These are phyloP conservation scores for Sepiola atlantica DNA, from an alignment of 2,888 invertebrate genomes.

Conservation along the genomic window DNA sequence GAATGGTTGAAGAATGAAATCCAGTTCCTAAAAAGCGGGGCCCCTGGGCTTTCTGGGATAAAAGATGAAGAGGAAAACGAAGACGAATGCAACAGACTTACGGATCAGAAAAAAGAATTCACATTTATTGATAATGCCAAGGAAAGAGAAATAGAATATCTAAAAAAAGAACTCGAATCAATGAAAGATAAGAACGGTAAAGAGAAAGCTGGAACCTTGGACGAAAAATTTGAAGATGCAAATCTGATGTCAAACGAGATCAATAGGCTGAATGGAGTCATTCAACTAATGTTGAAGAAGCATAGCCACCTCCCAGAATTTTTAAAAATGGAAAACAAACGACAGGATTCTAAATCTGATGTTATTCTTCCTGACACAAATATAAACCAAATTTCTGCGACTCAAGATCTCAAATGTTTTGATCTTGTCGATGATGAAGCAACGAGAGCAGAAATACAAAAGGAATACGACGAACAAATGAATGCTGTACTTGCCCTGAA, in stretches of 20 bases:
- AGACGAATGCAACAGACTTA: not conserved
- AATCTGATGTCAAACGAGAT: not conserved
- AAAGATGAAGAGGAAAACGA: not conserved
- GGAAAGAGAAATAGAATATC: not conserved
- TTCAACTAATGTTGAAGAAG: not conserved
- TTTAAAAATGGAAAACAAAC: not conserved
- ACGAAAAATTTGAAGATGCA: not conserved
- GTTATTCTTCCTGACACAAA: not conserved
- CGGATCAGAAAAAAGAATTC: not conserved
- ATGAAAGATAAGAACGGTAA: not conserved
- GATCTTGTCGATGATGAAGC: not conserved
- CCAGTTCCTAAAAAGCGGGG: not conserved
- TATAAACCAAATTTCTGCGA: not conserved
- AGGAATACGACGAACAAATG: not conserved
- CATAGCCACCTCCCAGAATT: not conserved
- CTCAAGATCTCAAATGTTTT: not conserved
- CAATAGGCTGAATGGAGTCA: not conserved
- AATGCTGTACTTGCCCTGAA: not conserved
- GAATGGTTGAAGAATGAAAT: not conserved
- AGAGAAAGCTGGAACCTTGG: not conserved
- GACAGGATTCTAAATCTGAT: too few relatives aligned
- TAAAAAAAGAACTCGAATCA: not conserved
- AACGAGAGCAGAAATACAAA: not conserved
- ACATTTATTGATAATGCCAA: not conserved
- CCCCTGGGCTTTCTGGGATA: not conserved